These are phyloP conservation scores for Malurus leucopterus DNA, from an alignment of 2,797 vertebrate genomes.

Conservation along the genomic window DNA sequence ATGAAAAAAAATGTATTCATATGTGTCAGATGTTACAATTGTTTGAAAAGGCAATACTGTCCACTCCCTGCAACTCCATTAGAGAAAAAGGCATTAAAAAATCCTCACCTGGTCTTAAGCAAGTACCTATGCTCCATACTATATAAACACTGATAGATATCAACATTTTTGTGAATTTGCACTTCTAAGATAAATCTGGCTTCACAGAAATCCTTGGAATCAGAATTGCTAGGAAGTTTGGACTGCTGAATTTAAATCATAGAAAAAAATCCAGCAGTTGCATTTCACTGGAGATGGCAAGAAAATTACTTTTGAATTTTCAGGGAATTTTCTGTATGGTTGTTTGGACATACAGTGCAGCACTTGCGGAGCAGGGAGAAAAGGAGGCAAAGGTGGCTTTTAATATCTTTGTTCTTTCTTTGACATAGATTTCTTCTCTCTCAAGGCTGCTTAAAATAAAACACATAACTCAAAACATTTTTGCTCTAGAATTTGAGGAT, in stretches of 20 bases:
- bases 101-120: neutral
- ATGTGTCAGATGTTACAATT: neutral
- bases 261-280: neutral
- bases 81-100: neutral
- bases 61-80: neutral
- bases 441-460: neutral
- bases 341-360: neutral
- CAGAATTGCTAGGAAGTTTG: neutral
- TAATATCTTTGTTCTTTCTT: neutral
- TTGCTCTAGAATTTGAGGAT: neutral
- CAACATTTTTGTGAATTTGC: neutral
- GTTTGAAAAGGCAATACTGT: neutral
- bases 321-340: fast-evolving
- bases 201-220: neutral
- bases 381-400: neutral
- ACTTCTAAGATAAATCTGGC: neutral
- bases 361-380: neutral
- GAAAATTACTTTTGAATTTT: neutral
- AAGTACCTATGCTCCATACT: neutral
- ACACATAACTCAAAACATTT: neutral
- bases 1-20: neutral
- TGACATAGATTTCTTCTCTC: neutral
- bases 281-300: neutral
- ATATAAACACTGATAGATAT: neutral
- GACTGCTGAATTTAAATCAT: neutral